A percentile compares a stretch with the other conserved stretches of the same genome.
phyloP scores from a whole-genome alignment of 2,113 vertebrate genomes.

The Tautogolabrus adspersus region DNA sequence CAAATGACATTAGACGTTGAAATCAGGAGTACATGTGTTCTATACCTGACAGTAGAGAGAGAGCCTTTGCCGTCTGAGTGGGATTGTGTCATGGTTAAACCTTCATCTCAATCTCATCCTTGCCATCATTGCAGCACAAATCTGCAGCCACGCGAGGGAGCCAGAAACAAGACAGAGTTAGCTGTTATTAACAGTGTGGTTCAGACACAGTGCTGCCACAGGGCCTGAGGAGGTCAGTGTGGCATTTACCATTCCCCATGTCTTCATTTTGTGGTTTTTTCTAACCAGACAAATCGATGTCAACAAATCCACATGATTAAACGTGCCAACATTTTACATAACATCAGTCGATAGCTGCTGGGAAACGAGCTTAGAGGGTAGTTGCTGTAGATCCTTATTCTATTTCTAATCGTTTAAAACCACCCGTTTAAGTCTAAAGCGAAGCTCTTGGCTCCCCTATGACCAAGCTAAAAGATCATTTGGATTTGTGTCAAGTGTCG shows the following conservation, averaged over 20 bases:
- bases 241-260: background rate
- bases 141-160: conserved; percentile 56
- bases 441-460: background rate
- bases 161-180: conserved; percentile 20
- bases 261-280: background rate
- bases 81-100: background rate
- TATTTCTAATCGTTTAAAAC: background rate
- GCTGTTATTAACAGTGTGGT: background rate
- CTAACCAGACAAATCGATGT: background rate
- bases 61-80: background rate
- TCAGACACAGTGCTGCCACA: background rate
- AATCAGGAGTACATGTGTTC: background rate
- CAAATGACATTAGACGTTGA: too few relatives aligned
- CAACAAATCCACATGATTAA: background rate
- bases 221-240: background rate
- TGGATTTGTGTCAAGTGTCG: background rate
- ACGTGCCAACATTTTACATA: background rate
- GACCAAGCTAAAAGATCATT: background rate
- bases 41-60: background rate
- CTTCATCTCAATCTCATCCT: background rate
- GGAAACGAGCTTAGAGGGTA: background rate
- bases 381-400: background rate
- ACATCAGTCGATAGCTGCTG: background rate
- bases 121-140: background rate
- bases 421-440: background rate